Conservation (phyloP, 2,888 invertebrate species). For the Acleris cristana region DNA sequence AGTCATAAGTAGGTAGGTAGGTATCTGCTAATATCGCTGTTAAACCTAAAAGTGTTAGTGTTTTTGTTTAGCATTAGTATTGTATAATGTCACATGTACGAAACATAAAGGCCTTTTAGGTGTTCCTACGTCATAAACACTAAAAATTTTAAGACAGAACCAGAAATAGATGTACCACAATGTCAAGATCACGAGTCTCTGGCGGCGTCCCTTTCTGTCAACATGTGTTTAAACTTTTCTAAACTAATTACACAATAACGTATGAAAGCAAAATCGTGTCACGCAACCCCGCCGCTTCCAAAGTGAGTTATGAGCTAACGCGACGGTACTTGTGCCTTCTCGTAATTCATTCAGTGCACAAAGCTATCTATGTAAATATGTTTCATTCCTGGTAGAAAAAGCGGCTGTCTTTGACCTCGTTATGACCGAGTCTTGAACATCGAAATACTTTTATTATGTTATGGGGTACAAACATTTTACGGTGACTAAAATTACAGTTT, state of each 20-base stretch:
- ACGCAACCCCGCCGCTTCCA: slow-evolving; percentile 8
- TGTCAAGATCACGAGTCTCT: too few species aligned
- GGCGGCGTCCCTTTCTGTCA: background rate
- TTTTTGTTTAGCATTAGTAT: too few species aligned
- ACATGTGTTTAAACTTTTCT: background rate
- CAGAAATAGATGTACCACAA: too few species aligned
- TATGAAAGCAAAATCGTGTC: slow-evolving; percentile 29
- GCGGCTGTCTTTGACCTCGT: slow-evolving; percentile 29
- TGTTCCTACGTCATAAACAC: too few species aligned
- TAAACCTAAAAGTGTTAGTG: too few species aligned
- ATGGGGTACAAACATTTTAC: too few species aligned
- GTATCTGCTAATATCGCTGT: too few species aligned
- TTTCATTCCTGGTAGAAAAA: slow-evolving; percentile 33
- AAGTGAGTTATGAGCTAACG: slow-evolving; percentile 30
- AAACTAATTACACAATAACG: slow-evolving; percentile 17
- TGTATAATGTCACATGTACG: too few species aligned
- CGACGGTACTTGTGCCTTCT: slow-evolving; percentile 15
- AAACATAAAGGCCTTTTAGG: too few species aligned
- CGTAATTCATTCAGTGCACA: slow-evolving; percentile 36
- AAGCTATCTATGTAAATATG: slow-evolving; percentile 39
- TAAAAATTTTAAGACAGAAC: too few species aligned
- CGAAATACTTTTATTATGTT: background rate
- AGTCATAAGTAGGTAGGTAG: too few species aligned
- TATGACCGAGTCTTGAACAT: slow-evolving; percentile 7
- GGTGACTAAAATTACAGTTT: too few species aligned